Base-by-base conservation (phyloP, 2,113 vertebrate genomes). In the Xenopus laevis region DNA sequence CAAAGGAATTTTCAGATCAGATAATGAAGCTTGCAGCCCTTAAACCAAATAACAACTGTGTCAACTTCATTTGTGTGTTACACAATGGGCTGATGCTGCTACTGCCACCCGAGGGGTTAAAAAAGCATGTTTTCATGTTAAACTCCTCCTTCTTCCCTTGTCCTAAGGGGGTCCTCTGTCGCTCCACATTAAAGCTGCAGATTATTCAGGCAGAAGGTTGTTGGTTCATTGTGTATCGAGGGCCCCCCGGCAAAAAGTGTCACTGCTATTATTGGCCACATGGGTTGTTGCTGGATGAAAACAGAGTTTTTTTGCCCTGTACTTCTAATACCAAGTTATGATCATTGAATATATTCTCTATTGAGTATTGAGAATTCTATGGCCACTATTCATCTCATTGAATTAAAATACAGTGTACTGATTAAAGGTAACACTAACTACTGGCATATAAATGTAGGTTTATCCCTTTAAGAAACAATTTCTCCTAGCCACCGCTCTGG, bases 181-280 rank as follows among this genome's bases (percentile, higher is more conserved):
- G 55, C 59, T 45, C 11, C 20, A 11, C 58, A 70, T 69, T 63
- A 64, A 55, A 62, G 23, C 65, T 23, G 30, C 65, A 63, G 62
- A 40, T 30, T 45, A 69, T 57, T 61, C 74, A 76, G 67, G 65
- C 65, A 60, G 65, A 75, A 55, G 23, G 52, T 57, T 23, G 73
- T 75, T 68, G 27, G 57, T 23, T 75, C 30, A 68, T 62, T 76
- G 66, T 76, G 59, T 55, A 69, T 17, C 46, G 57, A 21, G 21
- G 59, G 66, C 66, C 74, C n/a, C 33, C 50, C 17, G 66, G 74
- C 74, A 69, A 63, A 53, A n/a, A 65, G n/a, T 4, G 3, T 58
- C 20, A 64, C 40, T 47, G n/a, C 63, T 74, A n/a, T 65, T n/a
- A 50, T 1, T 58, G 62, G 50, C 33, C 33, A 30, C n/a, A 33